Evolutionary conservation across 2,888 invertebrate genomes (phyloP).

Genomic region (Danaus chrysippus): DNA sequence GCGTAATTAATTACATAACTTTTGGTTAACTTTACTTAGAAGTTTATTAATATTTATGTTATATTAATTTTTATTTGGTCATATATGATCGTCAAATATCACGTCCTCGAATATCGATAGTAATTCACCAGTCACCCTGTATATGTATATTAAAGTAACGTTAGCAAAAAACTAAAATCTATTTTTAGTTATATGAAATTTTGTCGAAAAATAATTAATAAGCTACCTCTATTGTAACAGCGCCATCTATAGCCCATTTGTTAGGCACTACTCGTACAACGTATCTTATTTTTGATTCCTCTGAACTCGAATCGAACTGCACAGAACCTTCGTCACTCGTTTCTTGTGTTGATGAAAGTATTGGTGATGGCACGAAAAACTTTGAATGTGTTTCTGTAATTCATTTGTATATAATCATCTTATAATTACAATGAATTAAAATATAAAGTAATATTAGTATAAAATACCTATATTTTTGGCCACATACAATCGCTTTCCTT

Average conservation of each 20-base stretch:
- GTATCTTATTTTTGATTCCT: conserved; percentile 62
- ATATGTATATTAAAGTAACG: too few relatives aligned
- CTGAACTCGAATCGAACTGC: conserved; percentile 70
- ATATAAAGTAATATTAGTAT: not conserved
- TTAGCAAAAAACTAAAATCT: too few relatives aligned
- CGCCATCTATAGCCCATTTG: conserved; percentile 50
- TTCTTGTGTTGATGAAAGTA: conserved; percentile 60
- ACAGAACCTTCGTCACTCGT: conserved; percentile 68
- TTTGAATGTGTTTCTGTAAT: conserved; percentile 58
- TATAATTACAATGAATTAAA: not conserved
- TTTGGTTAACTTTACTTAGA: too few relatives aligned
- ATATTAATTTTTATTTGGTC: too few relatives aligned
- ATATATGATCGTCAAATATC: too few relatives aligned
- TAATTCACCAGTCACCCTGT: too few relatives aligned
- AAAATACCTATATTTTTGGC: conserved; percentile 58
- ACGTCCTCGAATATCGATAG: too few relatives aligned
- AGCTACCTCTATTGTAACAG: conserved; percentile 56
- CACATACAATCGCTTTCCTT: conserved; percentile 56
- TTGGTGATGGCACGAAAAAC: conserved; percentile 63
- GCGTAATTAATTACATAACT: too few relatives aligned
- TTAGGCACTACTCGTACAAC: conserved; percentile 61
- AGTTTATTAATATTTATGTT: too few relatives aligned
- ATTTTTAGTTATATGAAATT: not conserved
- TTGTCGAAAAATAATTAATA: conserved; percentile 5
- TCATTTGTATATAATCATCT: conserved; percentile 1